phyloP scores from a whole-genome alignment of 2,113 vertebrate species.

The Lucifuga dentata region DNA sequence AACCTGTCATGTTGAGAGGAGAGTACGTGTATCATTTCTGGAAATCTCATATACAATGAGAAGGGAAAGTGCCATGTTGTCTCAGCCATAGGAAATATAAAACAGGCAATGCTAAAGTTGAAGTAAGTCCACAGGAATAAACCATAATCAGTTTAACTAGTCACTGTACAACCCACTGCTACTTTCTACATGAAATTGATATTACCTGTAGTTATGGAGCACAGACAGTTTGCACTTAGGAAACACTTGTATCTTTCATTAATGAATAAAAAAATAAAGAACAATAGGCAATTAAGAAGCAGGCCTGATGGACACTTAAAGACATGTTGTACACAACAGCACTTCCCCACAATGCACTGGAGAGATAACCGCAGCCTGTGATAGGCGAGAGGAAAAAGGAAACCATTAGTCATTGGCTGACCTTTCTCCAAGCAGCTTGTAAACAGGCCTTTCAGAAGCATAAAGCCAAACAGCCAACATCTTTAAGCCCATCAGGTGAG shows the following conservation, averaged over 20 bases:
- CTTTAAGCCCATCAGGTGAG: conserved; percentile 20
- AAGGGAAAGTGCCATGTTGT: no score
- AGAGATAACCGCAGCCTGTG: conserved; percentile 72
- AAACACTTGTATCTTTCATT: conserved; percentile 14
- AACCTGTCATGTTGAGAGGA: no score
- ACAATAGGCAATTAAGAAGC: conserved; percentile 72
- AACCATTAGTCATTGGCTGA: conserved; percentile 75
- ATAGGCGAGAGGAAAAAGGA: conserved; percentile 76
- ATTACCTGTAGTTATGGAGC: not conserved
- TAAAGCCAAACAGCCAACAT: conserved; percentile 20
- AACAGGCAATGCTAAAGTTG: no score
- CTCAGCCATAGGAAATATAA: no score
- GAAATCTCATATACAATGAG: no score
- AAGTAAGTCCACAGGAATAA: no score
- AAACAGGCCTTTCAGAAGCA: conserved; percentile 47
- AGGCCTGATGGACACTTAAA: conserved; percentile 50
- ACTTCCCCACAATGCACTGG: conserved; percentile 75
- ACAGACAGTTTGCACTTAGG: conserved; percentile 20
- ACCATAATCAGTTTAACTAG: no score
- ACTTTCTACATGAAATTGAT: not conserved
- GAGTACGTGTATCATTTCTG: no score
- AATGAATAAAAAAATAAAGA: conserved; percentile 10
- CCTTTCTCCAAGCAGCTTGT: conserved; percentile 65
- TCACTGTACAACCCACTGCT: no score
- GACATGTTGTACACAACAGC: conserved; percentile 48